Percentiles rank a stretch among this genome's conserved stretches.
phyloP scores from a whole-genome alignment of 2,888 invertebrate genomes.

The Spodoptera picta region DNA sequence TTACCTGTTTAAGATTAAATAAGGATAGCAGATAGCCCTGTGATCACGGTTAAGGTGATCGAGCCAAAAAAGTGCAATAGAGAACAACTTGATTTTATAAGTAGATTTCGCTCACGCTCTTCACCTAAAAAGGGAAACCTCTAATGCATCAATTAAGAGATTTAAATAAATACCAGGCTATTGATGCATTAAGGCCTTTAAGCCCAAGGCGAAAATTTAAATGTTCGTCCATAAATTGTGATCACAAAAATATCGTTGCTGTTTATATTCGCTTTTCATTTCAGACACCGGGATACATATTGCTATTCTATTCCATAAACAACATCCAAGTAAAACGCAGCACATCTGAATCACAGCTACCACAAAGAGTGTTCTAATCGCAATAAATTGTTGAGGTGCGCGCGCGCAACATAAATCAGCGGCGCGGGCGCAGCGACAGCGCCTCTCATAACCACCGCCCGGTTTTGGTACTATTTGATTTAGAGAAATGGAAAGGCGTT shows the following conservation, averaged over 20 bases:
- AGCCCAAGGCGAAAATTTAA: conserved; percentile 15
- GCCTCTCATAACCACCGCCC: conserved; percentile 65
- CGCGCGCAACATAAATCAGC: conserved; percentile 63
- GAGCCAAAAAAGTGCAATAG: conserved; percentile 30
- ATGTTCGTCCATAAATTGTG: conserved; percentile 14
- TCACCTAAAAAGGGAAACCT: conserved; percentile 27
- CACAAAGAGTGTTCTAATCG: conserved; percentile 65
- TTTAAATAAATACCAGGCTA: conserved; percentile 33
- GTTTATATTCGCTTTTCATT: conserved; percentile 33
- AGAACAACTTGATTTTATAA: conserved; percentile 17
- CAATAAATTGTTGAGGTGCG: conserved; percentile 64
- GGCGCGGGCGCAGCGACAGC: conserved; percentile 62
- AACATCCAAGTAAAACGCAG: conserved; percentile 44
- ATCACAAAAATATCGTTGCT: conserved; percentile 11
- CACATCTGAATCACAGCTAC: conserved; percentile 59
- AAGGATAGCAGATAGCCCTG: conserved; percentile 29
- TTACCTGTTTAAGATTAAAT: conserved; percentile 43
- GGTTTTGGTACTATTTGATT: conserved; percentile 70
- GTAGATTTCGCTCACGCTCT: conserved; percentile 25
- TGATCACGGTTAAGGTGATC: conserved; percentile 36
- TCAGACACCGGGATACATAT: conserved; percentile 35
- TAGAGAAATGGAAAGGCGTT: conserved; percentile 80
- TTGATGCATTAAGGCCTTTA: conserved; percentile 15
- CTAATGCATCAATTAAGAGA: conserved; percentile 36
- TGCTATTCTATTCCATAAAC: conserved; percentile 34